Conservation (phyloP, 2,888 invertebrate genomes). For the Drosophila demipolita region DNA sequence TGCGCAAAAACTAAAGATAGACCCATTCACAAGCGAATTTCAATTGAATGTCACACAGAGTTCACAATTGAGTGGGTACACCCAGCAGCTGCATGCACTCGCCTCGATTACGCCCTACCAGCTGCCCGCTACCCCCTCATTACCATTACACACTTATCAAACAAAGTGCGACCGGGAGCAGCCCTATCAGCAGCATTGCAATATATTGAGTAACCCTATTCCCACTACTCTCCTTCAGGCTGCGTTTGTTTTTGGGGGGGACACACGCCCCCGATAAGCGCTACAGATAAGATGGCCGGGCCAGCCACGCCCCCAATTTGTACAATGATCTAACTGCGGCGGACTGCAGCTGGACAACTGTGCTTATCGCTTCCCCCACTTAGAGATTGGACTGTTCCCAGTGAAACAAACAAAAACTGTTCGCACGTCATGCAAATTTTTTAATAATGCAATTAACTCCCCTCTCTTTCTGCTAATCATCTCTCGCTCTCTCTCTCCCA, state of each 20-base stretch:
- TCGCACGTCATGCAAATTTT: constrained; percentile 42
- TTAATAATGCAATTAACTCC: constrained; percentile 45
- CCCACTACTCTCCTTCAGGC: neutral
- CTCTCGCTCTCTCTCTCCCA: neutral
- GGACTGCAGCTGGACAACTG: constrained; percentile 28
- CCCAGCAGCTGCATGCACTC: neutral
- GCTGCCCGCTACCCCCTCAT: neutral
- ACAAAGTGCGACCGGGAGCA: neutral
- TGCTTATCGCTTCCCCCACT: constrained; percentile 28
- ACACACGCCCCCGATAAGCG: constrained; percentile 41
- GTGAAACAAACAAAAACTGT: neutral
- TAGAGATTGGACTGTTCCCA: constrained; percentile 37
- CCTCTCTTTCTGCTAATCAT: neutral
- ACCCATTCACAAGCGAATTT: constrained; percentile 6
- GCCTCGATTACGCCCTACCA: neutral
- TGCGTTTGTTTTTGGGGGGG: constrained; percentile 5
- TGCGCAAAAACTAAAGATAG: neutral
- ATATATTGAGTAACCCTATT: constrained; percentile 9
- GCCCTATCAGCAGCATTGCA: constrained; percentile 25
- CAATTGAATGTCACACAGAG: constrained; percentile 10
- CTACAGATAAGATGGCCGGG: constrained; percentile 18
- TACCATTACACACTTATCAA: constrained; percentile 1
- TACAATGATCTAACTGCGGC: constrained; percentile 31
- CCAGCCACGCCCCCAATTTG: constrained; percentile 22
- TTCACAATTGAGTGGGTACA: neutral